Conservation (phyloP, 1,140 invertebrate genomes). For the Dinoponera quadriceps region DNA sequence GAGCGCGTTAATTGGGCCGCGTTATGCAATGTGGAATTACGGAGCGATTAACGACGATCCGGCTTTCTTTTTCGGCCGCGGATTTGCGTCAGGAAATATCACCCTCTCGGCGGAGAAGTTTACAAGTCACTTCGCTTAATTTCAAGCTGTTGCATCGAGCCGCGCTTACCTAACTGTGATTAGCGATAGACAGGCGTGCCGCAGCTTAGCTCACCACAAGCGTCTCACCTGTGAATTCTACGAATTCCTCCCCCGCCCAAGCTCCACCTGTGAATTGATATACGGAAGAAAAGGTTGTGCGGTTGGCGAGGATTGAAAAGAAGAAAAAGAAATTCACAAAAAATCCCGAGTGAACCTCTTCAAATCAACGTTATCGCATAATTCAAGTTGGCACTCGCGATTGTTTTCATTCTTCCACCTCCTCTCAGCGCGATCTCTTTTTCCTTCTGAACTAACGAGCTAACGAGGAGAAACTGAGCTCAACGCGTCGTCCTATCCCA, state of each 20-base stretch:
- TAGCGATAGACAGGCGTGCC: neutral
- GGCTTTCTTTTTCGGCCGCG: slow-evolving; percentile 11
- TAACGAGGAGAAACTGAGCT: neutral
- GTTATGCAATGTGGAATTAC: slow-evolving; percentile 11
- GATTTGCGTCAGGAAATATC: neutral
- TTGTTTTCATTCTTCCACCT: too few relatives aligned
- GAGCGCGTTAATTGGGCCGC: neutral
- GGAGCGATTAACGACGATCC: neutral
- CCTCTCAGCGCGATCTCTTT: neutral
- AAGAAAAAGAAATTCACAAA: too few relatives aligned
- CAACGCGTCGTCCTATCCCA: neutral
- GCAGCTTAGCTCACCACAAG: neutral
- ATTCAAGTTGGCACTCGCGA: too few relatives aligned
- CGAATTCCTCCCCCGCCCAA: too few relatives aligned
- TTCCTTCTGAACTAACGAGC: neutral
- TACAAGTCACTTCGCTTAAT: neutral
- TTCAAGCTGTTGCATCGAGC: neutral
- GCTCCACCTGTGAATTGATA: too few relatives aligned
- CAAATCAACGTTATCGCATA: too few relatives aligned
- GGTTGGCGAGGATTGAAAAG: too few relatives aligned
- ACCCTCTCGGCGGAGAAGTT: neutral
- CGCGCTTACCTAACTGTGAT: neutral
- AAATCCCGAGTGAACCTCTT: too few relatives aligned
- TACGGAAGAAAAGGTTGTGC: too few relatives aligned
- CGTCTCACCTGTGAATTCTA: too few relatives aligned